Conservation (phyloP, 2,797 vertebrate genomes). For the Rhinophrynus dorsalis region DNA sequence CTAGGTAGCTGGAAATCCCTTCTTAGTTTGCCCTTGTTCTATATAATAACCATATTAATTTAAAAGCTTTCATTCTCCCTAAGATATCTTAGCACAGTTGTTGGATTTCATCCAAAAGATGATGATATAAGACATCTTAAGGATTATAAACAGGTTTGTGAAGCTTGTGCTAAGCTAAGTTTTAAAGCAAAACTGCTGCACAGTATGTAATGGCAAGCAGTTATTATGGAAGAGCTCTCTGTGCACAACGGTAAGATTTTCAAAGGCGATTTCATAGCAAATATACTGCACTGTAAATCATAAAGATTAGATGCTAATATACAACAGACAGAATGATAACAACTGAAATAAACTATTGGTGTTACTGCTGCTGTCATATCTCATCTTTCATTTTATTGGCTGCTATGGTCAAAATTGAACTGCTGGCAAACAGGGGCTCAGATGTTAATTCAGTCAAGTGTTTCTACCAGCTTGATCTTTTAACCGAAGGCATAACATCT, state of each 20-base stretch:
- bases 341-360: background rate
- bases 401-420: background rate
- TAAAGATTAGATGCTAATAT: constrained; percentile 11
- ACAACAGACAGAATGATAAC: background rate
- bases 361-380: background rate
- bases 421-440: background rate
- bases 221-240: background rate
- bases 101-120: constrained; percentile 1
- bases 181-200: constrained; percentile 14
- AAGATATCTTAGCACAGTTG: background rate
- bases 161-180: constrained; percentile 12
- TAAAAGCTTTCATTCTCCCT: background rate
- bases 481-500: constrained; percentile 13
- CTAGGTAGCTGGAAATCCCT: too few species aligned
- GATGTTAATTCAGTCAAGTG: constrained; percentile 6
- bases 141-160: constrained; percentile 25
- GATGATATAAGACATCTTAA: constrained; percentile 6
- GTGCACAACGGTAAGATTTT: background rate
- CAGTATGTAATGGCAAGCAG: background rate
- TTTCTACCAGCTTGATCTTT: background rate
- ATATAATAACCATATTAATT: constrained; percentile 12
- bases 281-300: background rate
- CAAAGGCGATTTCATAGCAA: background rate
- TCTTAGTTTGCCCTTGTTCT: too few species aligned
- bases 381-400: background rate